Evolutionary conservation across 1,140 invertebrate species (phyloP), one percentile per base, ranked within the genome.

Genomic region (Tigriopus japonicus): DNA sequence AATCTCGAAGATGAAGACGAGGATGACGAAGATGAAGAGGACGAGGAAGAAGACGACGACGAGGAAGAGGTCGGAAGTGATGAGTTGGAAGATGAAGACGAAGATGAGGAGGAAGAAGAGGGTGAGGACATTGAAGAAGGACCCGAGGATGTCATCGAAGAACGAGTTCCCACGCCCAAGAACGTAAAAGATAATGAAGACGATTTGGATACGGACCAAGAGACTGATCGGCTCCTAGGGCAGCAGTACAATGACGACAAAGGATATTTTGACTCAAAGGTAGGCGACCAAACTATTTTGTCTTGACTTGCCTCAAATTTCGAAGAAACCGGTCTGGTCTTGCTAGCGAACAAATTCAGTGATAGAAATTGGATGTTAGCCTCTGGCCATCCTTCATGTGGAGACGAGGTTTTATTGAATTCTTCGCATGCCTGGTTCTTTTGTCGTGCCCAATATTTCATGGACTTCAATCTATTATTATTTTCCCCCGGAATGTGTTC

Each of bases 201-300:
- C 28, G 68, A 70, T 53, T 64, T 68, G 59, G 88, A 91, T 73
- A 92, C 88, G 15, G 88, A 58, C 24, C 59, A 61, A 40, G 59
- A 61, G 23, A 61, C 59, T 13, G 59, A 92, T 72, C 75, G 87
- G 66, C 73, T 92, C 51, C 76, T 92, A 24, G 87, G 87, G 3
- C 86, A 90, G 69, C 87, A 91, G 68, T 75, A 87, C 63, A 85
- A 86, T 13, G 67, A 67, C 42, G 87, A 91, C 71, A 85, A 87
- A 71, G 85, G 86, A 63, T 90, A 88, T 71, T 90, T 86, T 67
- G 86, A 89, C 68, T 85, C 88, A 62, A 88, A 88, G 76, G 68
- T 73, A 67, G 84, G 78, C 64, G 35, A 52, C 23, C 3, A 35
- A 5, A 3, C 28, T 35, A 9, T 35, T 35, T 9, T 9, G 9